Base-by-base conservation (phyloP, 2,797 vertebrate genomes). In the Bovichtus variegatus region DNA sequence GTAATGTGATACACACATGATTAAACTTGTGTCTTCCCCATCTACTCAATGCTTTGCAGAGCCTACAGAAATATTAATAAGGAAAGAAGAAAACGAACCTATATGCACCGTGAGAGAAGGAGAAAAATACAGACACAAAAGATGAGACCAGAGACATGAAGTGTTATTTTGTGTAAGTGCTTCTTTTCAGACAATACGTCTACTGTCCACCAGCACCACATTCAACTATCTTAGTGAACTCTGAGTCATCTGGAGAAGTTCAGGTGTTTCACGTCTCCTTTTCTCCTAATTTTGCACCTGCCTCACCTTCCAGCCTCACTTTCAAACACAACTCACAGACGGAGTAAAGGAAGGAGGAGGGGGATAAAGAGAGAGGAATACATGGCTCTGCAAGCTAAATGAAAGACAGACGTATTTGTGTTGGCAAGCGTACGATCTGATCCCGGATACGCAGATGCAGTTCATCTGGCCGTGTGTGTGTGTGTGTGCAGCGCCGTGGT, bases 321-420 rank as follows among this genome's bases (percentile, higher is more conserved):
- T 81, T 78, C 51, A 72, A 86, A 81, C 76, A 61, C 40, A 71
- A 68, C 66, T 78, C 68, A 62, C 75, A 83, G 51, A 71, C 21
- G 36, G 44, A 74, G 61, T 41, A 44, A 81, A 76, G 53, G 58
- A 66, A 79, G 46, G 63, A 57, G 46, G 77, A 50, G 63, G 62
- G 64, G 63, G 49, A 29, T 54, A 67, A 46, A n/a, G n/a, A 71
- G 44, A 58, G 68, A 83, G 55, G 69, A 79, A 87, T 88, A 82
- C 62, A 67, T 16, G 64, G 60, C 74, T 80, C 66, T 85, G 76
- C 66, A 87, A 85, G 78, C 81, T 83, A 88, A 92, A 92, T 87
- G 88, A 91, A 89, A 88, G 90, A 84, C 89, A 89, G 89, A 76
- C 75, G 43, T 90, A 85, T 92, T 93, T 91, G 80, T 86, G 70